Conservation (phyloP, 2,797 vertebrate genomes). For the Eutrigla gurnardus region DNA sequence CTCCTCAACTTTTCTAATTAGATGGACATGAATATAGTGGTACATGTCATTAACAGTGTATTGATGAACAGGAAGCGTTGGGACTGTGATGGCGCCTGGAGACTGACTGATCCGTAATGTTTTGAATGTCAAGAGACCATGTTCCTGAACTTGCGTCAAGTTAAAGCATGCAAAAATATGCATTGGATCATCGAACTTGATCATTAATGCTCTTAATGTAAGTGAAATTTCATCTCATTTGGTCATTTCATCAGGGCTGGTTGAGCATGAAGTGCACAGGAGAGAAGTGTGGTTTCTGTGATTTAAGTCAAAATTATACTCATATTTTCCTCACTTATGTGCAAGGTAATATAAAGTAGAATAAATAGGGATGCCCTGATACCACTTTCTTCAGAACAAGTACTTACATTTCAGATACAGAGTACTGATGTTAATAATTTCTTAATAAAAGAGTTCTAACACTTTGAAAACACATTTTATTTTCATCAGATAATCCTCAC, state of each 20-base stretch:
- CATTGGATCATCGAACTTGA: conserved; percentile 50
- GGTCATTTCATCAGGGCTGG: conserved; percentile 35
- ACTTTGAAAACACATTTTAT: no score
- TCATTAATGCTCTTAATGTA: conserved; percentile 41
- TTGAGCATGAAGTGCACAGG: conserved; percentile 1
- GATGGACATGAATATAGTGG: conserved; percentile 71
- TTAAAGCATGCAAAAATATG: conserved; percentile 70
- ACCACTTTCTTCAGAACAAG: no score
- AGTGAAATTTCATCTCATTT: conserved; percentile 49
- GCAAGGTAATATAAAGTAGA: not conserved
- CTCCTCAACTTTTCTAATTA: conserved; percentile 80
- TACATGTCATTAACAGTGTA: conserved; percentile 72
- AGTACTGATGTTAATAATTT: no score
- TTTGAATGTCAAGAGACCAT: conserved; percentile 45
- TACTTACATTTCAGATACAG: no score
- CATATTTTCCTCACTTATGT: not conserved
- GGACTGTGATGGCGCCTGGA: conserved; percentile 57
- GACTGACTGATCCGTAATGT: conserved; percentile 44
- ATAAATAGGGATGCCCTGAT: not conserved
- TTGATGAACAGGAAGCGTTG: conserved; percentile 64
- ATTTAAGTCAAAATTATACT: not conserved
- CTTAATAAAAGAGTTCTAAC: no score
- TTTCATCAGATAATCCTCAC: no score
- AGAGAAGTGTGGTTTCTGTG: not conserved
- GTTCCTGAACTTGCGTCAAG: conserved; percentile 40